Evolutionary conservation across 2,797 vertebrate genomes (phyloP).

Genomic region (Iguana delicatissima): DNA sequence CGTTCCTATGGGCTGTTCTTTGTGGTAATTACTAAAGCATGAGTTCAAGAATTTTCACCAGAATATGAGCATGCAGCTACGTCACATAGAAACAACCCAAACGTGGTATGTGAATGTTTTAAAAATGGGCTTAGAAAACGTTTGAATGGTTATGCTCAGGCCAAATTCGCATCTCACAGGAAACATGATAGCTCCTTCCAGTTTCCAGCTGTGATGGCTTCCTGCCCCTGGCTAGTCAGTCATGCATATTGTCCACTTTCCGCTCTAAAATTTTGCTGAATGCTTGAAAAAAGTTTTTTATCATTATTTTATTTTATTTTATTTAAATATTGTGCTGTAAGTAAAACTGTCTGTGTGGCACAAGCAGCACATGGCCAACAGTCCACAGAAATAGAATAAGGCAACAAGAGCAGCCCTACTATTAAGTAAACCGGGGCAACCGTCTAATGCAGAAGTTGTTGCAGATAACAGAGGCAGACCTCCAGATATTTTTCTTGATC

Average conservation of each 20-base stretch:
- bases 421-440: too few relatives aligned
- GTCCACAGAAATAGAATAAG: neutral
- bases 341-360: neutral
- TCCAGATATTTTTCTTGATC: too few relatives aligned
- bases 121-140: slow-evolving; percentile 70
- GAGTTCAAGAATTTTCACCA: slow-evolving; percentile 81
- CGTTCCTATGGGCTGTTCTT: slow-evolving; percentile 66
- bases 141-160: slow-evolving; percentile 26
- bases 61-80: slow-evolving; percentile 76
- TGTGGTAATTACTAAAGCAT: slow-evolving; percentile 72
- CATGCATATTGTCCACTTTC: neutral
- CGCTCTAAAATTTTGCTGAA: neutral
- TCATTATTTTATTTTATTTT: too few relatives aligned
- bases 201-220: neutral
- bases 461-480: too few relatives aligned
- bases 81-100: slow-evolving; percentile 73
- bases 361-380: neutral
- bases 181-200: neutral
- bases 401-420: neutral
- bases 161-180: neutral
- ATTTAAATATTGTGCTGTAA: neutral
- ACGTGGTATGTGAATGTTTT: slow-evolving; percentile 37
- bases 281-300: neutral
- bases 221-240: neutral
- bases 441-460: too few relatives aligned